Evolutionary conservation across 2,113 vertebrate species (phyloP).

Genomic region (Athene cunicularia): DNA sequence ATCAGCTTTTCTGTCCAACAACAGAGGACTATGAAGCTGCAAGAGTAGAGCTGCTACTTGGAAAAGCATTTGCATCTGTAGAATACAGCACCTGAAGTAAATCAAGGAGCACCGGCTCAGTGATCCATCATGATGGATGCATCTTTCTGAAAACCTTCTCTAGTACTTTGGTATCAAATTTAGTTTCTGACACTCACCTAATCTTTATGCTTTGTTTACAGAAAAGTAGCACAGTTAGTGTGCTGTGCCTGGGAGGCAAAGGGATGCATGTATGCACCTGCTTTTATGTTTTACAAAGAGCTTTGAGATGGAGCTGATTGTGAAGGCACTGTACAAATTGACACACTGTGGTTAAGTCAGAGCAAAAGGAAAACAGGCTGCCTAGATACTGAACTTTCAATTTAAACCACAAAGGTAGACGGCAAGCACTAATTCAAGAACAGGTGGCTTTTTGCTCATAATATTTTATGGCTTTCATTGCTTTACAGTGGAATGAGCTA

Average conservation of each 20-base stretch:
- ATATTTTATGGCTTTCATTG: conserved; percentile 69
- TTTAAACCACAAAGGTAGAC: conserved; percentile 56
- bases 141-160: neutral
- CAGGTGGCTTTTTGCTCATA: conserved; percentile 73
- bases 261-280: neutral
- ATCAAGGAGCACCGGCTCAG: neutral
- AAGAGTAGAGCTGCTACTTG: neutral
- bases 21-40: neutral
- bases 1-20: neutral
- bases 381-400: conserved; percentile 15
- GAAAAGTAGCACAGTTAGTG: neutral
- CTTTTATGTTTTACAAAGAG: neutral
- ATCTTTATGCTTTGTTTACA: neutral
- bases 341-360: neutral
- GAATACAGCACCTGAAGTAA: neutral
- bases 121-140: neutral
- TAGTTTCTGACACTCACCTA: neutral
- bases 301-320: neutral
- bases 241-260: neutral
- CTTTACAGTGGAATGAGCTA: conserved; percentile 69
- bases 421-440: conserved; percentile 46
- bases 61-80: neutral
- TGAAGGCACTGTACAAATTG: neutral
- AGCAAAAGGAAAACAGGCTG: conserved; percentile 11
- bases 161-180: neutral